Conservation (phyloP, 35 echinoderm and acorn worm species). For the Lytechinus variegatus region DNA sequence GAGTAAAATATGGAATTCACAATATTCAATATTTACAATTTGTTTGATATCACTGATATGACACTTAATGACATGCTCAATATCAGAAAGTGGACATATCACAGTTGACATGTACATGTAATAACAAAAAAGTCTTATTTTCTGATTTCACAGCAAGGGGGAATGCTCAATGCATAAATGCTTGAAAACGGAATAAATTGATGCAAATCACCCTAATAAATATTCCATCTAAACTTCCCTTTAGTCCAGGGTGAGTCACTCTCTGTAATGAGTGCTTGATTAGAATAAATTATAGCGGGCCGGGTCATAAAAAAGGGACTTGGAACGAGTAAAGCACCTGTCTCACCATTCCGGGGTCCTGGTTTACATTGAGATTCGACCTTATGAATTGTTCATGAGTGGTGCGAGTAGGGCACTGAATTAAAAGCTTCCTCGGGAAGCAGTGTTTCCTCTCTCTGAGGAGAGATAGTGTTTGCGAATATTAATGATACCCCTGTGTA, state of each 20-base stretch:
- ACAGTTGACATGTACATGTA: neutral
- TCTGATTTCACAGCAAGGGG: neutral
- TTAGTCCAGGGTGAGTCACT: neutral
- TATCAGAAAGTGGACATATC: neutral
- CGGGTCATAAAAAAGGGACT: neutral
- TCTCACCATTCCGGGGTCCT: neutral
- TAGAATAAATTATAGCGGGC: slow-evolving; percentile 12
- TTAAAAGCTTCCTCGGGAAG: neutral
- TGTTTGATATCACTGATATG: neutral
- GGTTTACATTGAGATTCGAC: neutral
- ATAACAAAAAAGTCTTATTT: neutral
- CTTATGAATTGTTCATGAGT: neutral
- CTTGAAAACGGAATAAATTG: neutral
- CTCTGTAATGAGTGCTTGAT: slow-evolving; percentile 11
- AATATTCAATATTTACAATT: neutral
- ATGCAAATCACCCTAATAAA: slow-evolving; percentile 14
- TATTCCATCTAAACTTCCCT: neutral
- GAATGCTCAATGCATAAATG: neutral
- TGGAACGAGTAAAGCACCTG: neutral
- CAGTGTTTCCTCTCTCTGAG: neutral
- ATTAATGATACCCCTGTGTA: neutral
- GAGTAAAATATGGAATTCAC: no score
- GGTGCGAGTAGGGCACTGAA: neutral
- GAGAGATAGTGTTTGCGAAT: neutral
- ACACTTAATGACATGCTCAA: neutral